Base-by-base conservation (phyloP, 2,113 vertebrate species). In the Coreoperca whiteheadi region DNA sequence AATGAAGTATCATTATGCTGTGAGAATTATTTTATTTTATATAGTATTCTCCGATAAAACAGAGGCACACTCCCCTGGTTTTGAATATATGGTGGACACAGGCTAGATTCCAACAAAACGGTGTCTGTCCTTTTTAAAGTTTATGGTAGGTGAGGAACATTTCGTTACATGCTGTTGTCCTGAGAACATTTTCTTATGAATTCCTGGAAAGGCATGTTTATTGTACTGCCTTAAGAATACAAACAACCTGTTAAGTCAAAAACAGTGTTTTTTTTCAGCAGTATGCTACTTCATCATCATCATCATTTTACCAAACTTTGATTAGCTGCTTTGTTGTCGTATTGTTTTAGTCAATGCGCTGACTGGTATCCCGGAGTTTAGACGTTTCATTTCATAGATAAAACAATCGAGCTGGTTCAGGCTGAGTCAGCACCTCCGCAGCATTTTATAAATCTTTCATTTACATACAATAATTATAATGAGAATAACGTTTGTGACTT, bases 341-440 rank as follows among this genome's bases (percentile, higher is more conserved):
- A 28, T n/a, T 68, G 43, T 79, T 28, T 65, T 41, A 56, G 30
- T 63, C 59, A 70, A 1, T 53, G 10, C 30, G n/a, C 61, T 64
- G 69, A 4, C 43, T 60, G 48, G n/a, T 39, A 21, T 25, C 18
- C 0, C 2, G 2, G 1, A 2, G 18, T 68, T 57, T 54, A 67
- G 8, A 43, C 8, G 9, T 61, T 71, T 60, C 0, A 0, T 61
- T 71, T 60, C 0, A 0, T 4, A 50, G 28, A 9, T 16, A 43
- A 51, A 50, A 41, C 46, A 68, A 11, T 63, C 20, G 21, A 74
- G 12, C 30, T 12, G 8, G 14, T 18, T 64, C 34, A 75, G 63
- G 28, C 63, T 83, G 74, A 84, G 54, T 76, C 88, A 82, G 56
- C 56, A 65, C 18, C 21, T 65, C 56, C 61, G 1, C 32, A n/a